Percentiles rank a stretch among this genome's conserved stretches.
phyloP scores from a whole-genome alignment of 2,113 vertebrate genomes.

The Glareola pratincola region DNA sequence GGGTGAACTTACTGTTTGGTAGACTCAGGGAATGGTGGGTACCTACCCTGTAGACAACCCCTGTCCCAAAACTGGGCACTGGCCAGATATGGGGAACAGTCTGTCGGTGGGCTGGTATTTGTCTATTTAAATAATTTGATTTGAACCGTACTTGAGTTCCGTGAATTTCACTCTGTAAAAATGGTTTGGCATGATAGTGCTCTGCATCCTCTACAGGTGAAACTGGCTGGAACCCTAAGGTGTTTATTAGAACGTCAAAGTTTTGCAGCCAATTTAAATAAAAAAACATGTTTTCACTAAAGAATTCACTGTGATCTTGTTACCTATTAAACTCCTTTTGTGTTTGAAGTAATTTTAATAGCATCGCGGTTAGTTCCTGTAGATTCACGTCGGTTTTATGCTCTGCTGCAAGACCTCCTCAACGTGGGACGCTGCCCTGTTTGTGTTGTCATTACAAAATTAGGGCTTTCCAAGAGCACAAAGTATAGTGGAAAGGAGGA shows the following conservation, averaged over 20 bases:
- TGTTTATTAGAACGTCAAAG: neutral
- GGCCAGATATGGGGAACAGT: neutral
- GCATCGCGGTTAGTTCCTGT: neutral
- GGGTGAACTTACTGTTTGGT: neutral
- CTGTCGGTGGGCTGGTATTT: neutral
- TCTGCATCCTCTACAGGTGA: neutral
- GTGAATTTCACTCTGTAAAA: neutral
- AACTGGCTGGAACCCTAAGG: neutral
- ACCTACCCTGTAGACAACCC: neutral
- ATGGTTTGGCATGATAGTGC: neutral
- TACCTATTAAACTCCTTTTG: neutral
- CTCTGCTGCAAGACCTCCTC: neutral
- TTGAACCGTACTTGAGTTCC: accelerated
- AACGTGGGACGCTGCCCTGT: neutral
- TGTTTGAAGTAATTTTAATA: neutral
- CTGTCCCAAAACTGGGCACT: neutral
- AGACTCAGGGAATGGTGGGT: neutral
- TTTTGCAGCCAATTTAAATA: neutral
- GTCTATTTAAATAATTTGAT: neutral
- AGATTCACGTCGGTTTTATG: neutral
- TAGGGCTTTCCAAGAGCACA: neutral
- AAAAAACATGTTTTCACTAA: neutral
- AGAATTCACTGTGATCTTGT: neutral
- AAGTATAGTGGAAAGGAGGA: neutral
- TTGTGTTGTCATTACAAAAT: neutral